phyloP scores from a whole-genome alignment of 2,113 vertebrate genomes.

The Maccullochella peelii region DNA sequence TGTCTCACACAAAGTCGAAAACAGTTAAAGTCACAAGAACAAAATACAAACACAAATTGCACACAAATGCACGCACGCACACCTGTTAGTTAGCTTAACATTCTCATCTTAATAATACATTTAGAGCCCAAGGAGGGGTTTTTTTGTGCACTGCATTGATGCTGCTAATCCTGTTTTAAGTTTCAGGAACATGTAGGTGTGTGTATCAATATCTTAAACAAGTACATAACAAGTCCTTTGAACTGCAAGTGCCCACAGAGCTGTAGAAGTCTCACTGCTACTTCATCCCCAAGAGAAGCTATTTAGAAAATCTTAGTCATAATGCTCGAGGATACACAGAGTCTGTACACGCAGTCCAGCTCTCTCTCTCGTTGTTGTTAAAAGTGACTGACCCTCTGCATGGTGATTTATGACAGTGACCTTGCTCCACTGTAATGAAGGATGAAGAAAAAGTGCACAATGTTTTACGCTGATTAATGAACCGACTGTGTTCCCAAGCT shows the following conservation, averaged over 20 bases:
- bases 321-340: neutral
- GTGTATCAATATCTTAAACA: constrained; percentile 10
- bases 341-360: neutral
- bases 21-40: constrained; percentile 59
- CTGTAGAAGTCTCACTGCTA: neutral
- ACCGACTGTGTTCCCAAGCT: neutral
- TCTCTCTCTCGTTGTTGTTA: constrained; percentile 9
- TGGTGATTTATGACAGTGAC: constrained; percentile 26
- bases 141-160: constrained; percentile 14
- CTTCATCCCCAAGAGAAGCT: neutral
- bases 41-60: constrained; percentile 20
- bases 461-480: constrained; percentile 26
- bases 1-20: constrained; percentile 55
- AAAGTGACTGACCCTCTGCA: constrained; percentile 14
- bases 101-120: neutral
- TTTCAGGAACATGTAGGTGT: constrained; percentile 31
- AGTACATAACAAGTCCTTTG: neutral
- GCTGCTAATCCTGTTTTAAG: constrained; percentile 11
- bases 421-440: constrained; percentile 37
- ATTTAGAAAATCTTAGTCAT: neutral
- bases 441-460: constrained; percentile 27
- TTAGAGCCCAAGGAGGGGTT: neutral
- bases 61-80: neutral
- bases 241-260: constrained; percentile 10
- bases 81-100: constrained; percentile 14